phyloP scores from a whole-genome alignment of 2,888 invertebrate species.

The Psococerastis gibbosa region DNA sequence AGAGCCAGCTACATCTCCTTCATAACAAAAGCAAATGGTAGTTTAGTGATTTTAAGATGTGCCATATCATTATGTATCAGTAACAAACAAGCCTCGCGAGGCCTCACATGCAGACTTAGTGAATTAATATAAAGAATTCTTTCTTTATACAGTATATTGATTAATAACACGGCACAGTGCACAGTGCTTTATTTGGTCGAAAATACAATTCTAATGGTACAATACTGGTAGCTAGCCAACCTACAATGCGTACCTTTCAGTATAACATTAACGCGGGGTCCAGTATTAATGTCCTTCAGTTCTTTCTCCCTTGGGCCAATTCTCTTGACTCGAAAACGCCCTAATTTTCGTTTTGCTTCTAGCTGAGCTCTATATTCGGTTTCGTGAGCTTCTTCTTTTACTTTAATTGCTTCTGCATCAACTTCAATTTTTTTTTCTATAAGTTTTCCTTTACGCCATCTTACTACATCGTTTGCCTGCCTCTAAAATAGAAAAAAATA shows the following conservation, averaged over 20 bases:
- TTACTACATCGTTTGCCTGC: conserved; percentile 45
- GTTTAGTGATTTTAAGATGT: no score
- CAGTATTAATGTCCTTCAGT: conserved; percentile 20
- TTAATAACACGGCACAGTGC: no score
- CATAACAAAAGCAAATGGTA: no score
- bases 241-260: conserved; percentile 25
- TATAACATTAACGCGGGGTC: conserved; percentile 19
- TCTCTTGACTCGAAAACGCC: conserved; percentile 33
- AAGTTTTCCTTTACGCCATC: conserved; percentile 38
- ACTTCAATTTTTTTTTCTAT: conserved; percentile 40
- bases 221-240: conserved; percentile 90
- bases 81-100: no score
- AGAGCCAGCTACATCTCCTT: conserved; percentile 89
- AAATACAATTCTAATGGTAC: no score
- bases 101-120: no score
- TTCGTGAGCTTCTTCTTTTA: conserved; percentile 44
- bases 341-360: conserved; percentile 37
- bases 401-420: conserved; percentile 40
- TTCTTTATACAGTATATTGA: no score
- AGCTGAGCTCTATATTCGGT: conserved; percentile 40
- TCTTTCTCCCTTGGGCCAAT: conserved; percentile 42
- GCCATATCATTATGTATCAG: no score
- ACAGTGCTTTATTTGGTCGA: no score
- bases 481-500: conserved; percentile 28
- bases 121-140: no score